These are phyloP conservation scores for Sarcophaga carnaria DNA, from an alignment of 2,888 invertebrate genomes.

Conservation along the genomic window DNA sequence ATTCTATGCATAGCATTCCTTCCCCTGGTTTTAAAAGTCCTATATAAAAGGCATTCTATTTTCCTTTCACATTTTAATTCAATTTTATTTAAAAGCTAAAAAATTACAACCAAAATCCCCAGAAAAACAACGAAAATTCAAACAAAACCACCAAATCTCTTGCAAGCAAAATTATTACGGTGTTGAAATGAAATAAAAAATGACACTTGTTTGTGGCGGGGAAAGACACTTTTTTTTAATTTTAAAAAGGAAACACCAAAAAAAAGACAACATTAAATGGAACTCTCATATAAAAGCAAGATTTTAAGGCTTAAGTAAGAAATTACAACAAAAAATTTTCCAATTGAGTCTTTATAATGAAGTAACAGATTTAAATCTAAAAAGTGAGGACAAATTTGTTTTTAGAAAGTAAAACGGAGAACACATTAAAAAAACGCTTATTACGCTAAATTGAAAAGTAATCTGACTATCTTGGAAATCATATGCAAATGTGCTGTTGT, in stretches of 20 bases:
- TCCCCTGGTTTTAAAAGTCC: no score
- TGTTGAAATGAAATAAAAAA: neutral
- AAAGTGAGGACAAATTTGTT: no score
- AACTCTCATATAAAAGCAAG: neutral
- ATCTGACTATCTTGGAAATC: no score
- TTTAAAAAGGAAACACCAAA: neutral
- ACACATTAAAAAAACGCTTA: no score
- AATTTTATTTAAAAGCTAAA: slow-evolving; percentile 16
- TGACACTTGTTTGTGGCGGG: no score
- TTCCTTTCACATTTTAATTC: slow-evolving; percentile 2
- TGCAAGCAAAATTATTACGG: neutral
- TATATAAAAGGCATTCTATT: no score
- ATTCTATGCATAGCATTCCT: no score
- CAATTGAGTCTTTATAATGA: neutral
- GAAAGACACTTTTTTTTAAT: neutral
- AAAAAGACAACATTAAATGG: neutral
- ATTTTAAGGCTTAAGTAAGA: neutral
- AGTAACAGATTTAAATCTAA: no score
- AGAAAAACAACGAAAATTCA: neutral
- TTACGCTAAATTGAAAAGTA: no score
- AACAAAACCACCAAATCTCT: neutral
- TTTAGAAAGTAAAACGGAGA: no score
- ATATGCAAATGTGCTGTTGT: no score
- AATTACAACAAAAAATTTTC: neutral
- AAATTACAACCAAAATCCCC: neutral